Conservation (phyloP, 2,797 vertebrate species). For the Sebastes elongatus region DNA sequence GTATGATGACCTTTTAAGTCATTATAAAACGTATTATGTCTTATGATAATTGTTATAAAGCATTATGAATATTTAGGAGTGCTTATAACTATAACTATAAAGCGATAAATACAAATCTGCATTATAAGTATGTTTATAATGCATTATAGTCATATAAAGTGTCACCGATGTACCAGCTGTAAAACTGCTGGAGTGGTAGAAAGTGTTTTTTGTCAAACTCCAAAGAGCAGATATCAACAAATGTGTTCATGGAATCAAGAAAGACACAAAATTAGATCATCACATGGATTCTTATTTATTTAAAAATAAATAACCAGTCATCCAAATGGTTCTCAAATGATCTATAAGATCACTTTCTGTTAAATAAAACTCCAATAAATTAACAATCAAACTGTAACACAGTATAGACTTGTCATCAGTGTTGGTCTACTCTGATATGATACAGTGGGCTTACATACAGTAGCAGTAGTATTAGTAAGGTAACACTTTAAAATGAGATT, state of each 20-base stretch:
- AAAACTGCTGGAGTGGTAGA: background rate
- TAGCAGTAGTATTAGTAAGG: background rate
- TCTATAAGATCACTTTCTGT: background rate
- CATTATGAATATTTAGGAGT: background rate
- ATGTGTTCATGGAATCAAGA: background rate
- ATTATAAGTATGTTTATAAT: background rate
- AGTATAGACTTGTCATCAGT: background rate
- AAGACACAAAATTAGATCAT: background rate
- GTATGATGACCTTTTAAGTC: background rate
- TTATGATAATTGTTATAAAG: background rate
- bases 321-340: constrained; percentile 14
- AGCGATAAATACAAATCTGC: background rate
- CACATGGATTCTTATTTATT: constrained; percentile 21
- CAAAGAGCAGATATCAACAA: background rate
- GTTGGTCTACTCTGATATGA: background rate
- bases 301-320: background rate
- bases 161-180: background rate
- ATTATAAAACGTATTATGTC: background rate
- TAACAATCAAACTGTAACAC: background rate
- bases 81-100: background rate
- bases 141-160: background rate
- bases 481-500: constrained; percentile 12
- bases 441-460: background rate
- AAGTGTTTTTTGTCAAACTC: background rate
- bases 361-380: constrained; percentile 27